These are phyloP conservation scores for Geophilus truncorum DNA, from an alignment of 2,888 invertebrate species.

Conservation along the genomic window DNA sequence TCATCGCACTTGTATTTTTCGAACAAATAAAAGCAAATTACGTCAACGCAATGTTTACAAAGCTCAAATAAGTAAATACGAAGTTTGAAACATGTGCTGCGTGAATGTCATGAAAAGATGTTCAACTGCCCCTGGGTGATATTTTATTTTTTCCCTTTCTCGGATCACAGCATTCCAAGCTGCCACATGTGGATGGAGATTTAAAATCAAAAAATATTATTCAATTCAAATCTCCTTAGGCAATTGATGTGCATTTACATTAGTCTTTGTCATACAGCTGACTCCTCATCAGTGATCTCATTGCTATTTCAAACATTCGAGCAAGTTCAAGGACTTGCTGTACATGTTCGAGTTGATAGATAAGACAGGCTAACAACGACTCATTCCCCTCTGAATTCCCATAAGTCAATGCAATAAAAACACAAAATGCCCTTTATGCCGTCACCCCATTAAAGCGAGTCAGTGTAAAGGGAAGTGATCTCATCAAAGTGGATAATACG, in stretches of 20 bases:
- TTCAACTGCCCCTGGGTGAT: background rate
- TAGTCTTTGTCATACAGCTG: background rate
- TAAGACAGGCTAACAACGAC: background rate
- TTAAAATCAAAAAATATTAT: background rate
- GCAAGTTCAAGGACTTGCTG: background rate
- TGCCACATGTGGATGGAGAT: background rate
- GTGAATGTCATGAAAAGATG: background rate
- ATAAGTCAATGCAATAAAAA: background rate
- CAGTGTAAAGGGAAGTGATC: background rate
- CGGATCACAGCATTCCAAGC: background rate
- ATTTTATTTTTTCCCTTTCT: background rate
- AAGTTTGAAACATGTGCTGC: background rate
- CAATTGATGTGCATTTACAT: background rate
- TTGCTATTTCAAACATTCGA: too few species aligned
- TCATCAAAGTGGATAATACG: background rate
- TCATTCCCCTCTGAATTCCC: background rate
- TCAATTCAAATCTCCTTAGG: background rate
- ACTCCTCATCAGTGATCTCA: background rate
- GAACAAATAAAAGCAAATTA: background rate
- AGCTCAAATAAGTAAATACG: background rate
- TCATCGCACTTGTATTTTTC: too few species aligned
- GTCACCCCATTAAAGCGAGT: background rate
- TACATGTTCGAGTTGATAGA: background rate
- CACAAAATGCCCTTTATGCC: background rate
- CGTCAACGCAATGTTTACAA: background rate